Percentiles rank a stretch among this genome's conserved stretches.
Evolutionary conservation across 2,888 invertebrate species (phyloP).

Genomic region (Raillietiella orientalis): DNA sequence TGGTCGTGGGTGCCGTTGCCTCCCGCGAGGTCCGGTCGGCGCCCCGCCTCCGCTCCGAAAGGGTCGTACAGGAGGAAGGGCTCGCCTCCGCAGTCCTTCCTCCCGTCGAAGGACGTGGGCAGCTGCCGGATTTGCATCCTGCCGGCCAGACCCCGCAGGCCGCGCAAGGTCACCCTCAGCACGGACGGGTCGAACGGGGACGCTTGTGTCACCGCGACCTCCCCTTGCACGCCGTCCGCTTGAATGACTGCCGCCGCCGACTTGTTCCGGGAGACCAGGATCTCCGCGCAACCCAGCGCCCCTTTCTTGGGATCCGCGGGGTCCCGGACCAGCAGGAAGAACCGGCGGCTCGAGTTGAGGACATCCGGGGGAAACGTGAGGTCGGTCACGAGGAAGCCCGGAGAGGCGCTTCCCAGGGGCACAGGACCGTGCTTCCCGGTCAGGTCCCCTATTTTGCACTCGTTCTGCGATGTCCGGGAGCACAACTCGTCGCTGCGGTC

Average conservation of each 20-base stretch:
- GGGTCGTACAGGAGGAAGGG: not conserved
- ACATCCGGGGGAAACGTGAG: constrained; percentile 29
- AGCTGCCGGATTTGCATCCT: constrained; percentile 15
- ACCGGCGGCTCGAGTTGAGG: constrained; percentile 18
- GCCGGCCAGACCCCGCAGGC: constrained; percentile 11
- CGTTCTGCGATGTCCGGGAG: constrained; percentile 9
- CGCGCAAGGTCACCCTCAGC: constrained; percentile 23
- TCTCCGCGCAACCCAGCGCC: constrained; percentile 49
- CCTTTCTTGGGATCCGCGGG: constrained; percentile 38
- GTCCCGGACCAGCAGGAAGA: constrained; percentile 41
- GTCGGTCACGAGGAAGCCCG: constrained; percentile 15
- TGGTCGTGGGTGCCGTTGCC: constrained; percentile 48
- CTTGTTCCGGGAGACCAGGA: constrained; percentile 13
- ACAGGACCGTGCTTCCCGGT: constrained; percentile 39
- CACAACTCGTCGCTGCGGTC: constrained; percentile 20
- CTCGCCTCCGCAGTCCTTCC: not conserved
- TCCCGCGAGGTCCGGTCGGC: not conserved
- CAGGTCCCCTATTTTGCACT: constrained; percentile 28
- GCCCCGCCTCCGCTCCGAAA: not conserved
- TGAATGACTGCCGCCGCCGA: constrained; percentile 16
- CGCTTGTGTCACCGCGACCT: constrained; percentile 37
- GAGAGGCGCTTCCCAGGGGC: constrained; percentile 8
- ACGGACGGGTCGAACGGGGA: constrained; percentile 57
- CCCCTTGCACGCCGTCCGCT: constrained; percentile 41
- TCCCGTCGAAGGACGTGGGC: constrained; percentile 10